Evolutionary conservation across 2,888 invertebrate species (phyloP).

Genomic region (Calliopum simillimum): DNA sequence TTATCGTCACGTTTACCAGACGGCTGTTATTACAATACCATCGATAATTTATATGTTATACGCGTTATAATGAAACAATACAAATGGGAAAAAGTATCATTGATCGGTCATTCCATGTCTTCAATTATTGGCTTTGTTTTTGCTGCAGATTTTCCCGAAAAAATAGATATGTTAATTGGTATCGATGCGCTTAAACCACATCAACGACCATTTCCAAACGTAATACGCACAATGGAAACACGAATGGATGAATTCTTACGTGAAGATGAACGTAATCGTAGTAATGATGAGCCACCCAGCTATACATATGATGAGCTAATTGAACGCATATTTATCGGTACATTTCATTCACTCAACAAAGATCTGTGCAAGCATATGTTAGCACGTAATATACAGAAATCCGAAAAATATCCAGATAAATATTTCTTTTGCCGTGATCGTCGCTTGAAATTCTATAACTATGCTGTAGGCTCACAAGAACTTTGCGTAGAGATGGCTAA

Average conservation of each 20-base stretch:
- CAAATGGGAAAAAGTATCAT: constrained; percentile 76
- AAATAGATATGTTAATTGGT: constrained; percentile 64
- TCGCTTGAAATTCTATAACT: constrained; percentile 71
- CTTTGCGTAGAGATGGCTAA: constrained; percentile 71
- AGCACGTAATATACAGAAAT: constrained; percentile 72
- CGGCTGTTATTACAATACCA: constrained; percentile 69
- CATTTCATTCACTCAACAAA: constrained; percentile 71
- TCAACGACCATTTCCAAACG: constrained; percentile 55
- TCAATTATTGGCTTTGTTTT: constrained; percentile 74
- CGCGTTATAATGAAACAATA: constrained; percentile 74
- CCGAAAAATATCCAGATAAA: constrained; percentile 71
- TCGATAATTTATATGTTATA: constrained; percentile 69
- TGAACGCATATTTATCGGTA: constrained; percentile 71
- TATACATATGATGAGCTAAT: constrained; percentile 74
- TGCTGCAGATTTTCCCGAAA: constrained; percentile 71
- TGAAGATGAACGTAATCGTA: constrained; percentile 66
- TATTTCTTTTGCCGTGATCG: constrained; percentile 77
- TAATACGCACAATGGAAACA: constrained; percentile 63
- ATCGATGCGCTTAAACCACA: constrained; percentile 65
- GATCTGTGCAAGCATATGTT: constrained; percentile 71
- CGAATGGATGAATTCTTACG: constrained; percentile 68
- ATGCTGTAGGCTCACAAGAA: constrained; percentile 64
- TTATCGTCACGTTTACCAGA: constrained; percentile 75
- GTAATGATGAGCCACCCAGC: constrained; percentile 71
- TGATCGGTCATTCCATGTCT: constrained; percentile 79